These are phyloP conservation scores for Stictocephala bisonia DNA, from an alignment of 2,888 invertebrate genomes.

Conservation along the genomic window DNA sequence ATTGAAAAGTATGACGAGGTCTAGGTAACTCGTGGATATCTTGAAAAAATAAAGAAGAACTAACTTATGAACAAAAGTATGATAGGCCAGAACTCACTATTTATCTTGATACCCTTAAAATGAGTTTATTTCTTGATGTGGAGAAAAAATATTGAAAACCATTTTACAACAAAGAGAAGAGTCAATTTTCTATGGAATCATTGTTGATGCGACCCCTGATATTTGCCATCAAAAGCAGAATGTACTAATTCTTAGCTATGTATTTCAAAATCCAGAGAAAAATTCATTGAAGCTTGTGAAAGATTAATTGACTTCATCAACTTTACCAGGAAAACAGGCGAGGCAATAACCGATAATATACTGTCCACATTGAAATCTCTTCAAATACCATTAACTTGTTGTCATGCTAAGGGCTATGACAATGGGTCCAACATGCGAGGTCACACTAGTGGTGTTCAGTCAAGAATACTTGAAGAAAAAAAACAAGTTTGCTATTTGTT, in stretches of 20 bases:
- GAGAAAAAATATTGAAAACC: not conserved
- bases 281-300: not conserved
- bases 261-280: not conserved
- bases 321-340: not conserved
- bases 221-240: not conserved
- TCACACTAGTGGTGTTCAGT: slow-evolving; percentile 34
- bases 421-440: slow-evolving; percentile 39
- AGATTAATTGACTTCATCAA: slow-evolving; percentile 4
- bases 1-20: not conserved
- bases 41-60: not conserved
- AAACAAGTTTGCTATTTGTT: not conserved
- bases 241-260: not conserved
- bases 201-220: slow-evolving; percentile 17
- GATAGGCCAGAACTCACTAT: not conserved
- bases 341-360: slow-evolving; percentile 1
- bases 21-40: not conserved
- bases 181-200: not conserved
- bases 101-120: not conserved
- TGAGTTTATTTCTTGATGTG: slow-evolving; percentile 23
- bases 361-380: not conserved
- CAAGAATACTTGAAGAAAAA: slow-evolving; percentile 35
- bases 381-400: not conserved
- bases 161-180: slow-evolving; percentile 6
- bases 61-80: not conserved
- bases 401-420: slow-evolving; percentile 19